Evolutionary conservation across 2,797 vertebrate genomes (phyloP), one percentile per base, ranked within the genome.

Genomic region (Heliangelus exortis): DNA sequence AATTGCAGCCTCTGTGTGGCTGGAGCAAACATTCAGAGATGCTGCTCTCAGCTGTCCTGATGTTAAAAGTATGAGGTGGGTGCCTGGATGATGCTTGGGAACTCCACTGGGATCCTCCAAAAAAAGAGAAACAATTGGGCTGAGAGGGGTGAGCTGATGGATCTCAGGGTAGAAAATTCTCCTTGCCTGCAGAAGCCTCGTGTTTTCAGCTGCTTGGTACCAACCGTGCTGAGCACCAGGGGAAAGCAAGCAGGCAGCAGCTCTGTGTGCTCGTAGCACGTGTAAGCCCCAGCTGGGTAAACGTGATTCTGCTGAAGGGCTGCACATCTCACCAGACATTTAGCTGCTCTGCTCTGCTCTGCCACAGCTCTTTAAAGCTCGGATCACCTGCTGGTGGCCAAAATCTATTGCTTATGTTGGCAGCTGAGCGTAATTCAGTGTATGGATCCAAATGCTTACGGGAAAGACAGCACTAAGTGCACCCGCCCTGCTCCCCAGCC

Each of bases 321-420:
- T 16, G 13, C 34, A 2, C 63, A 17, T 12, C 66, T 53, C 59
- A 36, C 43, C 1, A 1, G 21, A 11, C 3, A 0, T 43, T 54
- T 1, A 48, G 83, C 83, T 53, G 47, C 59, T 54, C 41, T 65
- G 67, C 33, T 39, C 67, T 41, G 39, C 25, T 36, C 25, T 50
- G 4, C 16, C 36, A 61, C 31, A 6, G 85, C 55, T 71, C 76
- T 53, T 58, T 1, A 36, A 53, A 74, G 69, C 87, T 13, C 76
- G 9, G 63, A 50, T 89, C 76, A 83, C 79, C 87, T 86, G 86
- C 86, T 78, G 61, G 43, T 85, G 65, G 74, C 71, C 84, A 85
- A 91, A 92, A 81, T 26, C 26, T 48, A 63, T 67, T 90, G 74
- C 94, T 88, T 91, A 31, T 61, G 66, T 92, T 92, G 95, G 87